Evolutionary conservation across 2,113 vertebrate species (phyloP).

Genomic region (Globicephala melas): DNA sequence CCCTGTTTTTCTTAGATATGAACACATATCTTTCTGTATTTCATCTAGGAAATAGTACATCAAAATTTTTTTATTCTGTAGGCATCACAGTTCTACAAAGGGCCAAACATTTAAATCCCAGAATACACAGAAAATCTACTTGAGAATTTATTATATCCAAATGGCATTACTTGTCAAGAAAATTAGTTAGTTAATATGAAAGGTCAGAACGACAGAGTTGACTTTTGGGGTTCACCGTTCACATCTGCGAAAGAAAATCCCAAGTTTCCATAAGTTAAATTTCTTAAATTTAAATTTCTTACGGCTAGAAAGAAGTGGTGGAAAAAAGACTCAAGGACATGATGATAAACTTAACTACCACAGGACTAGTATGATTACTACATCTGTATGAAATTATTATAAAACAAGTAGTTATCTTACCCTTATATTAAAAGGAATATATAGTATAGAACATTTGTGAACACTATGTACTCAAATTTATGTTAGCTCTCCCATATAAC

Average conservation of each 20-base stretch:
- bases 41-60: not conserved
- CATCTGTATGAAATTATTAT: not conserved
- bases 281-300: constrained; percentile 25
- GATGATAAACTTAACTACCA: not conserved
- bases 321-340: not conserved
- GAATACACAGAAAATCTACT: not conserved
- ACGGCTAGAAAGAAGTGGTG: not conserved
- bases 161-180: constrained; percentile 15
- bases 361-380: not conserved
- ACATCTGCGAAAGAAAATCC: not conserved
- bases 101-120: constrained; percentile 26
- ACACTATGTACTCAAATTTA: constrained; percentile 5
- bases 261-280: not conserved
- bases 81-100: not conserved
- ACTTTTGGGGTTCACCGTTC: not conserved
- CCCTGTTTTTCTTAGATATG: not conserved
- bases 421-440: not conserved
- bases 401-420: not conserved
- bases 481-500: not conserved
- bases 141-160: constrained; percentile 15
- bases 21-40: not conserved
- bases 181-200: constrained; percentile 17
- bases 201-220: not conserved
- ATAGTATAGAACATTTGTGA: not conserved
- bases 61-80: not conserved